These are phyloP conservation scores for Microdon myrmicae DNA, from an alignment of 2,888 invertebrate species.

Conservation along the genomic window DNA sequence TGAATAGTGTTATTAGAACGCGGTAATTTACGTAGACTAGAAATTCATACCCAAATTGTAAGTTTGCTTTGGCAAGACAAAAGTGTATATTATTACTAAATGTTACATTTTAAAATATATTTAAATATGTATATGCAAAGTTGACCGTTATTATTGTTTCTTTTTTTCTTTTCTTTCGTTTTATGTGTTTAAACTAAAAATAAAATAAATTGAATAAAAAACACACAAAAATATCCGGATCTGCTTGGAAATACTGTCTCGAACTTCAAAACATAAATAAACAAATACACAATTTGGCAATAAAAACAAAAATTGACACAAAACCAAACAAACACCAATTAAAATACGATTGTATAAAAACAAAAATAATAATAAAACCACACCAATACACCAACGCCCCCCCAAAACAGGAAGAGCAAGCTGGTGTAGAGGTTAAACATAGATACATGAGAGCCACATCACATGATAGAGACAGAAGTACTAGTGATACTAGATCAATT, in stretches of 20 bases:
- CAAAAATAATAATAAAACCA: conserved; percentile 26
- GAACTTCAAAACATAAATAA: conserved; percentile 34
- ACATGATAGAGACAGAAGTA: conserved; percentile 59
- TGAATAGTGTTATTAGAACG: neutral
- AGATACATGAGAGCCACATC: conserved; percentile 59
- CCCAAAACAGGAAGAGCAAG: conserved; percentile 73
- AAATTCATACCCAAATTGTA: neutral
- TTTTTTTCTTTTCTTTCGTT: conserved; percentile 51
- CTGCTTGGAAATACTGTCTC: conserved; percentile 53
- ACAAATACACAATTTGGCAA: conserved; percentile 11
- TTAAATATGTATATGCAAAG: conserved; percentile 28
- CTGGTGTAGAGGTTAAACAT: conserved; percentile 69
- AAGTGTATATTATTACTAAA: conserved; percentile 45
- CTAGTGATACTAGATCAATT: conserved; percentile 61
- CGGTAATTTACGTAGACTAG: conserved; percentile 7
- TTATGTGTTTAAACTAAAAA: conserved; percentile 42
- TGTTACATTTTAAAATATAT: conserved; percentile 32
- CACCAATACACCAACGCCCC: conserved; percentile 47
- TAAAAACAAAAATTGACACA: conserved; percentile 13
- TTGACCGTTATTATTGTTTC: conserved; percentile 49
- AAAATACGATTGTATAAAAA: conserved; percentile 15
- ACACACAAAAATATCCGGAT: conserved; percentile 32
- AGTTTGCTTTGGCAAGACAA: conserved; percentile 11
- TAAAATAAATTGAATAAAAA: conserved; percentile 24
- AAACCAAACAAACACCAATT: conserved; percentile 12